phyloP scores from a whole-genome alignment of 2,113 vertebrate species.

The Saccopteryx bilineata region DNA sequence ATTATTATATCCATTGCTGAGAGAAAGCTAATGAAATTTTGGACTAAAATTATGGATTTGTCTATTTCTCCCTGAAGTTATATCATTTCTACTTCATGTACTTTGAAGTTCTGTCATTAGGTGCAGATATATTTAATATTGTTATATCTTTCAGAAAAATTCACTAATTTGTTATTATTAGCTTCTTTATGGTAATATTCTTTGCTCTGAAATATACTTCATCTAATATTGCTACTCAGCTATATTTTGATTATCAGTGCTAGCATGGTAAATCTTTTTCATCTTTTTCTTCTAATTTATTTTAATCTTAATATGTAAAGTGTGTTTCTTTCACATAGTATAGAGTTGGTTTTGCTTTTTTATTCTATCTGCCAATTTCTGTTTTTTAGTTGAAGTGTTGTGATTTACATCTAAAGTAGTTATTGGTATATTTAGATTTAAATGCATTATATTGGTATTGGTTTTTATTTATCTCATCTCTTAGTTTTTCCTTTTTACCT shows the following conservation, averaged over 20 bases:
- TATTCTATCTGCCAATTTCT: not conserved
- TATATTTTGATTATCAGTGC: not conserved
- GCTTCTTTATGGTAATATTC: conserved; percentile 13
- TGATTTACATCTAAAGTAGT: conserved; percentile 14
- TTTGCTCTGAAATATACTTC: conserved; percentile 23
- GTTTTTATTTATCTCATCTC: not conserved
- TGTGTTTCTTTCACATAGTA: not conserved
- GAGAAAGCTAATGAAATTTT: conserved; percentile 44
- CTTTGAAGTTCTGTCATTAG: conserved; percentile 16
- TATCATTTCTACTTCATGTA: conserved; percentile 19
- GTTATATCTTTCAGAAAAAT: not conserved
- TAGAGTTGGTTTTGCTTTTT: not conserved
- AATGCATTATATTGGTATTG: not conserved
- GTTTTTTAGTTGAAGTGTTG: not conserved
- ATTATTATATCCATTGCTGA: not conserved
- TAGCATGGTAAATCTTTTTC: not conserved
- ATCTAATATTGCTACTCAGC: not conserved
- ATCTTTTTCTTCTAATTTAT: not conserved
- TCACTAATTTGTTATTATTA: conserved; percentile 27
- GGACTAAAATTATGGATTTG: not conserved
- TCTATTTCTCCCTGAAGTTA: conserved; percentile 20
- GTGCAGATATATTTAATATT: conserved; percentile 16
- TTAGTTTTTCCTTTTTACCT: not conserved
- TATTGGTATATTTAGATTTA: conserved; percentile 14
- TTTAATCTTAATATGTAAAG: not conserved